Evolutionary conservation across 2,113 vertebrate genomes (phyloP), one percentile per base, ranked within the genome.

Genomic region (Uria aalge): DNA sequence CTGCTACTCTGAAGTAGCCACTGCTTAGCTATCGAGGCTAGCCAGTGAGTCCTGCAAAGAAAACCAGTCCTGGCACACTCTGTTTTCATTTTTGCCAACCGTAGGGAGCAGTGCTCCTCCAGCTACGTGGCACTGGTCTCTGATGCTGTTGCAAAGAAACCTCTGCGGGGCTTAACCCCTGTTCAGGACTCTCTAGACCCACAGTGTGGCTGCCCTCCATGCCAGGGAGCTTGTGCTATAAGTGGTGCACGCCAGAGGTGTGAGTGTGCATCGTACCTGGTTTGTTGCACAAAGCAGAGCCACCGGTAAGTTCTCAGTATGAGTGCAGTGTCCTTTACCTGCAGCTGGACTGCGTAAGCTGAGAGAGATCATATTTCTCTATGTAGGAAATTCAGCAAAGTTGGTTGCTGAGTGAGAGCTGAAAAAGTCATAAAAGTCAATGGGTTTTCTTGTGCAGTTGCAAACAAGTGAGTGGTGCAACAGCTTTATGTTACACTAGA

Each of bases 1-100:
- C 53, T 96, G 93, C 87, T 79, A 79, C 93, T 94, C 92, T 94
- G 77, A 93, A 95, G 96, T 96, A 96, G 94, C 94, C 94, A 85
- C 92, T 97, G 92, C 90, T 93, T 59, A 77, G 88, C 81, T 85
- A 12, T 90, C 80, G 27, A 41, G 71, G 78, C 93, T 85, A 62
- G 92, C 90, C 94, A 96, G 90, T 1, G 34, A 30, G 43, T 89
- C 85, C 78, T 93, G 85, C 81, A 75, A 69, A 64, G 66, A 90
- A 95, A 96, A 68, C 87, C 94, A 92, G 81, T 82, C 84, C 94
- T 97, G 96, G 93, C 93, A 88, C 53, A 11, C 59, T 92, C 63
- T 3, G 3, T 57, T 92, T 91, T 72, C 81, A 0, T 45, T 88
- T 94, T 72, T 95, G 96, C 90, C 87, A 90, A 3, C 53, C 11